phyloP scores from a whole-genome alignment of 2,888 invertebrate genomes.

The Lasioglossum marginatum region DNA sequence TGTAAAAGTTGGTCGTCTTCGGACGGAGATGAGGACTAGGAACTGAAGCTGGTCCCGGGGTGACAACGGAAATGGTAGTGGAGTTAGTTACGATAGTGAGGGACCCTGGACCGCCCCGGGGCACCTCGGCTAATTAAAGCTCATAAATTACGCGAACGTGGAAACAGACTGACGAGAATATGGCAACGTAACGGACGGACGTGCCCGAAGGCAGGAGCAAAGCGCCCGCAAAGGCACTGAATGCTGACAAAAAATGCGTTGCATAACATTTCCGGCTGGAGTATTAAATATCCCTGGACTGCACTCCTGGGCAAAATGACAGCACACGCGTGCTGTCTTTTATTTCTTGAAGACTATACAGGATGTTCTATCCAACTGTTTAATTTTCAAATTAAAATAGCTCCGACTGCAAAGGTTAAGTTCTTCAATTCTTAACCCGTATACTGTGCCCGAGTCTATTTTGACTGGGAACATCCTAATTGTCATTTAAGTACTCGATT shows the following conservation, averaged over 20 bases:
- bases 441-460: no score
- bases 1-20: not conserved
- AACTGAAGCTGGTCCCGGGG: not conserved
- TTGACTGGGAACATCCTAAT: no score
- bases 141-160: conserved; percentile 74
- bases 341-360: not conserved
- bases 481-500: no score
- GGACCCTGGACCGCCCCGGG: conserved; percentile 53
- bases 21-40: not conserved
- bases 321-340: not conserved
- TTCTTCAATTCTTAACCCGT: no score
- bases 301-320: not conserved
- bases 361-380: no score
- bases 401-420: no score
- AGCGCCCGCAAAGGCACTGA: not conserved
- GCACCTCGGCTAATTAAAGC: conserved; percentile 75
- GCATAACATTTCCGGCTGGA: not conserved
- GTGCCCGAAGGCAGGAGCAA: conserved; percentile 42
- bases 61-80: not conserved
- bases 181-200: conserved; percentile 56
- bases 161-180: conserved; percentile 70
- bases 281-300: not conserved
- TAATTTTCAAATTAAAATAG: no score
- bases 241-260: not conserved
- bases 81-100: conserved; percentile 56